Percentiles rank a stretch among this genome's conserved stretches.
phyloP scores from a whole-genome alignment of 2,888 invertebrate genomes.

The Mimumesa dahlbomi region DNA sequence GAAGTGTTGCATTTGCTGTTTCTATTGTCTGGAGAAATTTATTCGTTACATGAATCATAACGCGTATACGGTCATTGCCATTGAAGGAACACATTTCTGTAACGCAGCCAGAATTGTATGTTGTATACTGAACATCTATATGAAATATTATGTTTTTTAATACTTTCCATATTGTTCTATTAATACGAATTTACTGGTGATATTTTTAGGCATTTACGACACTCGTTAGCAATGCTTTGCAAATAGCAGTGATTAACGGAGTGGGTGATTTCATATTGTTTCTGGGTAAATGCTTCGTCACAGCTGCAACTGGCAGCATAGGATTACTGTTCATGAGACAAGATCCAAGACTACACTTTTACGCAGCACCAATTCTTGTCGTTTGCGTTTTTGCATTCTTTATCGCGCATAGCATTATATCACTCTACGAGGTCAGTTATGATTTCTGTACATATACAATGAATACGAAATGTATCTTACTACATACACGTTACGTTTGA shows the following conservation, averaged over 20 bases:
- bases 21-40: conserved; percentile 94
- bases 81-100: conserved; percentile 94
- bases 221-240: conserved; percentile 90
- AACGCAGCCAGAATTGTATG: conserved; percentile 93
- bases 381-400: conserved; percentile 94
- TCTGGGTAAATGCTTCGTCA: conserved; percentile 91
- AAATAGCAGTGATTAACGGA: conserved; percentile 95
- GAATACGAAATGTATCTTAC: not conserved
- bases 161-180: conserved; percentile 4
- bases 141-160: not conserved
- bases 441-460: not conserved
- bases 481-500: conserved; percentile 25
- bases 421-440: conserved; percentile 91
- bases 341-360: conserved; percentile 89
- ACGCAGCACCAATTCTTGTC: conserved; percentile 91
- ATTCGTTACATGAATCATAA: conserved; percentile 96
- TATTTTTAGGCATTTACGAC: conserved; percentile 90
- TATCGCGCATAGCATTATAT: conserved; percentile 95
- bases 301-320: conserved; percentile 90
- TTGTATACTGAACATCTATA: conserved; percentile 38
- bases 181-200: conserved; percentile 8
- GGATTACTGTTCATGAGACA: conserved; percentile 89
- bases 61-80: conserved; percentile 96
- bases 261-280: conserved; percentile 96
- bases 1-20: conserved; percentile 93